Evolutionary conservation across 2,888 invertebrate genomes (phyloP), one percentile per base, ranked within the genome.

Genomic region (Torymus auratus): DNA sequence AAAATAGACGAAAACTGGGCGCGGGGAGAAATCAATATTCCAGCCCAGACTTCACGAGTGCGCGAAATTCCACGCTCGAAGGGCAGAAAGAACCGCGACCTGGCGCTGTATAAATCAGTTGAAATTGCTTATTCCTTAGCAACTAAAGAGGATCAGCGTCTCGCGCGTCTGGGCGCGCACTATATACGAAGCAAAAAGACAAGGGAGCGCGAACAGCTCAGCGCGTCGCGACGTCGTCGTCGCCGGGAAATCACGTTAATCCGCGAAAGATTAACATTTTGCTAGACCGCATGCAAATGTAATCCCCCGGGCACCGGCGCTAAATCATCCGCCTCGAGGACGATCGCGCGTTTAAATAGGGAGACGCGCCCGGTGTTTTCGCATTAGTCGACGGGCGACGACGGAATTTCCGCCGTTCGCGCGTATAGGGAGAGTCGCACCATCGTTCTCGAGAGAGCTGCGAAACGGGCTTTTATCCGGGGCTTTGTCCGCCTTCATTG

Each of bases 241-340:
- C 70, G 64, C 14, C 15, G 52, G 56, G 79, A 80, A 83, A 82
- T 80, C 82, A 78, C 65, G 83, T 71, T 81, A 80, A 80, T 83
- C 78, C 77, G 62, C 55, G 75, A 74, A 81, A 79, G 72, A 81
- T 76, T 81, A 81, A 78, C 81, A 79, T 79, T 80, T 80, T 80
- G 70, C 78, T 56, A 58, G 67, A 58, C 62, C 70, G 77, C 73
- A 82, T 78, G 80, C 71, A 73, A 79, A 79, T 73, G 71, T 81
- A 78, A 81, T 74, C 78, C 78, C 68, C 41, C 5, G 7, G 41
- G 41, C 7, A 10, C n/a, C 20, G 61, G 75, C 78, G 81, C 74
- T 84, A 84, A 84, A 84, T 84, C 83, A 84, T 83, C 80, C 79
- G 83, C 67, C 81, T 82, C 68, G 81, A 83, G 84, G 70, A 81